These are phyloP conservation scores for Hippocampus guttulatus DNA, from an alignment of 2,113 vertebrate genomes.

Conservation along the genomic window DNA sequence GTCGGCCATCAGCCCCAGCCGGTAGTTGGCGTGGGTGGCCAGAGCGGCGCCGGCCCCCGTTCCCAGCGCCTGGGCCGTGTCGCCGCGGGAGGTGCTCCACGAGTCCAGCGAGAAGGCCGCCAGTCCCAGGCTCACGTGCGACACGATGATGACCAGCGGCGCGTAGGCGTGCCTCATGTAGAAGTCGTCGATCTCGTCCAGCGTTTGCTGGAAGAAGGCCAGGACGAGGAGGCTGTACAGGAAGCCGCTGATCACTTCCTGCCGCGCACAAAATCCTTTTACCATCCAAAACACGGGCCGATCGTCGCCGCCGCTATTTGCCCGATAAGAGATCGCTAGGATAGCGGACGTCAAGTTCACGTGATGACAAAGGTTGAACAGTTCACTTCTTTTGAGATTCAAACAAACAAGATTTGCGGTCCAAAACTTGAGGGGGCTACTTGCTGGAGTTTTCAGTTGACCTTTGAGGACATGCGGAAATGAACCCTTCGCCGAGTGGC, in stretches of 20 bases:
- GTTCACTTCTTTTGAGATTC: no score
- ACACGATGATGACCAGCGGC: conserved; percentile 80
- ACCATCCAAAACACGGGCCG: no score
- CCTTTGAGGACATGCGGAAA: no score
- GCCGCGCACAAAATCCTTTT: conserved; percentile 23
- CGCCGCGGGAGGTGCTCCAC: conserved; percentile 94
- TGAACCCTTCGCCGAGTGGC: no score
- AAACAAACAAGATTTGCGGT: no score
- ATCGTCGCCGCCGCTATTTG: no score
- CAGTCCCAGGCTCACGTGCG: conserved; percentile 86
- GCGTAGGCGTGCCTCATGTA: conserved; percentile 82
- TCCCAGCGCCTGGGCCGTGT: conserved; percentile 91
- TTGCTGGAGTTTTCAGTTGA: no score
- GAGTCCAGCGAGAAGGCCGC: conserved; percentile 93
- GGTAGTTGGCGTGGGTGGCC: conserved; percentile 77
- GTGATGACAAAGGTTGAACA: no score
- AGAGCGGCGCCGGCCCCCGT: conserved; percentile 85
- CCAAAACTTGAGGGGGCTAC: no score
- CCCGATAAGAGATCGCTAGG: no score
- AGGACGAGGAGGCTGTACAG: conserved; percentile 87
- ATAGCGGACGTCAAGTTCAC: no score
- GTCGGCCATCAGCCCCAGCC: conserved; percentile 78
- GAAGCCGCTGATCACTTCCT: conserved; percentile 95
- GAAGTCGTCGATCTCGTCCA: conserved; percentile 88
- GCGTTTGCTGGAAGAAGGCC: conserved; percentile 78